phyloP scores from a whole-genome alignment of 2,888 invertebrate genomes.

The Xanthostigma xanthostigma region DNA sequence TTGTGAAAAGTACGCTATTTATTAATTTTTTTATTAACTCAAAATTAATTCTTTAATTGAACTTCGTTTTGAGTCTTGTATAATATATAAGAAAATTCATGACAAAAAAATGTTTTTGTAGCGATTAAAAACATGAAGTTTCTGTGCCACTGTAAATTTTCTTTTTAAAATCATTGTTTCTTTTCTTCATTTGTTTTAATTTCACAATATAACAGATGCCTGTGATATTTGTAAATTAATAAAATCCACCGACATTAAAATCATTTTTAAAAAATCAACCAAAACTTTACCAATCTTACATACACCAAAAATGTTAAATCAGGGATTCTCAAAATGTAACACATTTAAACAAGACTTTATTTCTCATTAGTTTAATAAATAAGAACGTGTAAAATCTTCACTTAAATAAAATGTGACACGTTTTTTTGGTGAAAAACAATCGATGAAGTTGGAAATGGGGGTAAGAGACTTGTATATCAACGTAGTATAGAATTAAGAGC shows the following conservation, averaged over 20 bases:
- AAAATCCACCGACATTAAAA: too few relatives aligned
- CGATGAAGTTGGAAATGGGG: too few relatives aligned
- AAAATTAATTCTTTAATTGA: neutral
- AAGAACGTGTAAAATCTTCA: too few relatives aligned
- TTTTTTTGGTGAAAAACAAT: too few relatives aligned
- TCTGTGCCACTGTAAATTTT: neutral
- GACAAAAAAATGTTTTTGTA: neutral
- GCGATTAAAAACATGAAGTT: neutral
- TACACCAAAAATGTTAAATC: slow-evolving; percentile 30
- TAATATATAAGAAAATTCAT: neutral
- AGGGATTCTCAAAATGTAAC: slow-evolving; percentile 25
- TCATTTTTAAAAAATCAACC: neutral
- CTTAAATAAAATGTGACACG: too few relatives aligned
- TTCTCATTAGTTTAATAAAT: too few relatives aligned
- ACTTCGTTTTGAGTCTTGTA: neutral
- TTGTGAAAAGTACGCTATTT: neutral
- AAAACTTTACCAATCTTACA: neutral
- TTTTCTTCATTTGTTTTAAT: neutral
- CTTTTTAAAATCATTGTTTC: neutral
- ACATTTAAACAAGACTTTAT: slow-evolving; percentile 12
- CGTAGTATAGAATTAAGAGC: too few relatives aligned
- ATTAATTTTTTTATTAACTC: neutral
- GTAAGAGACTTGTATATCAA: too few relatives aligned
- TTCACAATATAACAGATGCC: neutral
- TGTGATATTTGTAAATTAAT: too few relatives aligned